Percentiles rank a stretch among this genome's conserved stretches.
Evolutionary conservation across 1,140 invertebrate genomes (phyloP).

Genomic region (Aphidius ervi): DNA sequence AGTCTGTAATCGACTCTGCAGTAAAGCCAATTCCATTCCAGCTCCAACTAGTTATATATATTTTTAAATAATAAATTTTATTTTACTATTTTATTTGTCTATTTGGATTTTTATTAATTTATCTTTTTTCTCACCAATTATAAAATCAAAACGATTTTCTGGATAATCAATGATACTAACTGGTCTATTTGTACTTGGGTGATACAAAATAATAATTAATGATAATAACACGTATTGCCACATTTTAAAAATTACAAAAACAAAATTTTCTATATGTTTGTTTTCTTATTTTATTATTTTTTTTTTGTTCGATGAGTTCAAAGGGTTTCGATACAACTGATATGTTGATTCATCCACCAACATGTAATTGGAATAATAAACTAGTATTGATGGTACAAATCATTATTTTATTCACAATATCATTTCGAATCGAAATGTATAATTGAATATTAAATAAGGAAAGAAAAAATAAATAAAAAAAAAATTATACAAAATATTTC

Average conservation of each 20-base stretch:
- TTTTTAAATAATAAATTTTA: neutral
- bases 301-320: constrained; percentile 1
- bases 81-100: neutral
- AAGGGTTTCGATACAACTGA: constrained; percentile 11
- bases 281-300: too few relatives aligned
- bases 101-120: too few relatives aligned
- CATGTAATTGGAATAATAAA: constrained; percentile 46
- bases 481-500: too few relatives aligned
- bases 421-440: too few relatives aligned
- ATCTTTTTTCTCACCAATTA: constrained; percentile 38
- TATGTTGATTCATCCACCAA: constrained; percentile 13
- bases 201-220: constrained; percentile 35
- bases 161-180: constrained; percentile 39
- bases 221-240: constrained; percentile 43
- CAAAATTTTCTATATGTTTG: too few relatives aligned
- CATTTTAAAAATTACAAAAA: constrained; percentile 28
- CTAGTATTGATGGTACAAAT: constrained; percentile 35
- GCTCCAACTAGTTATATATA: neutral
- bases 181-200: constrained; percentile 37
- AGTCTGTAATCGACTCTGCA: too few relatives aligned
- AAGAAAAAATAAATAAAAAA: too few relatives aligned
- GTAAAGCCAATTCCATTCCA: too few relatives aligned
- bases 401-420: constrained; percentile 7
- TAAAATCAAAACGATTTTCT: constrained; percentile 42
- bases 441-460: too few relatives aligned